These are phyloP conservation scores for Drosophila pseudotakahashii DNA, from an alignment of 2,888 invertebrate species.

Conservation along the genomic window DNA sequence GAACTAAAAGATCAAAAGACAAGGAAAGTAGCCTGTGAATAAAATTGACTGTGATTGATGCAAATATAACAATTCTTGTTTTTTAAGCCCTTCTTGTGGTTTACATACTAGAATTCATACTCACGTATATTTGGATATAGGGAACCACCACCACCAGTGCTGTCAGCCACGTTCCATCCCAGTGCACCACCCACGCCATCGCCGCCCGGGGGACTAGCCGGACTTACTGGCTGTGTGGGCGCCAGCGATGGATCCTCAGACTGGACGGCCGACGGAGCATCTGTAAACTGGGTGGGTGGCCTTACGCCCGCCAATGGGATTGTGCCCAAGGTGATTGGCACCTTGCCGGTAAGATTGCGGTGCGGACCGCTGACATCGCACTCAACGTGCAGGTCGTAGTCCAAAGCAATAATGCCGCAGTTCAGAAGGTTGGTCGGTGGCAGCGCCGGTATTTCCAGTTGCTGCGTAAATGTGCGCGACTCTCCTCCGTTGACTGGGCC, in stretches of 20 bases:
- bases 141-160: constrained; percentile 80
- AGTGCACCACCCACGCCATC: constrained; percentile 82
- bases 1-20: too few species aligned
- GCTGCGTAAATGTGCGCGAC: constrained; percentile 87
- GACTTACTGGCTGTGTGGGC: constrained; percentile 84
- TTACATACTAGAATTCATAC: constrained; percentile 55
- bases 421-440: constrained; percentile 91
- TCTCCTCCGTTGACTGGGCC: constrained; percentile 87
- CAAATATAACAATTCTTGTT: too few species aligned
- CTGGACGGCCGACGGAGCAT: constrained; percentile 77
- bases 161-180: constrained; percentile 83
- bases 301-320: constrained; percentile 88
- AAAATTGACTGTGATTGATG: too few species aligned
- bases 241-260: constrained; percentile 82
- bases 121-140: constrained; percentile 86
- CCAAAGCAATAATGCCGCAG: constrained; percentile 90
- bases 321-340: constrained; percentile 90
- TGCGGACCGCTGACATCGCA: constrained; percentile 88
- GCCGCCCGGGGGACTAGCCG: constrained; percentile 82
- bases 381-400: constrained; percentile 90
- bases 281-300: constrained; percentile 81
- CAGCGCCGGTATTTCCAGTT: constrained; percentile 89
- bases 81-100: too few species aligned
- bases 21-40: too few species aligned
- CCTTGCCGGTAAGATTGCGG: constrained; percentile 87